Base-by-base conservation (phyloP, 2,113 vertebrate genomes). In the Pterocles gutturalis region DNA sequence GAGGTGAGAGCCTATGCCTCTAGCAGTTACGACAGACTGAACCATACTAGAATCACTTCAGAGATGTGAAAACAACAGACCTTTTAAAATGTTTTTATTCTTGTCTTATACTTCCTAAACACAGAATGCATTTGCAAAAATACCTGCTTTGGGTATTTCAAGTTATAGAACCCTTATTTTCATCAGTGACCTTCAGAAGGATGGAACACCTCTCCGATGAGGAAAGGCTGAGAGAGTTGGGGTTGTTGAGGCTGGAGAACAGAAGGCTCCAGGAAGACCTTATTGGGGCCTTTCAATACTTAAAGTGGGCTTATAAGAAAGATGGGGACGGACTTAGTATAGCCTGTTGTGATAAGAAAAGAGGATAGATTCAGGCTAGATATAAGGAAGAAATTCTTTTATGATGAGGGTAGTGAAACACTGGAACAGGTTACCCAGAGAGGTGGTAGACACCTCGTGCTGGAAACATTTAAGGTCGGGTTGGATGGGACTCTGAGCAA, bases 211-310 rank as follows among this genome's bases (percentile, higher is more conserved):
- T 58, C 13, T 87, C 16, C 7, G 1, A 7, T 1, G 2, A 36
- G 17, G 24, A 66, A 9, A 45, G 24, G 20, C 13, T 60, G 21
- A 70, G n/a, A 48, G 21, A 73, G 3, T 2, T n/a, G 28, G 17
- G 33, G 29, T 6, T 48, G 13, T 51, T 73, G 34, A 87, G 34
- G 11, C 25, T n/a, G 19, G 14, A 67, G 38, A 88, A 82, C 10
- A 31, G 8, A 57, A 58, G 14, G 26, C 8, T 3, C 25, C 2
- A 0, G 14, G 9, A 16, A 36, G 21, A 71, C 1, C 0, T 34
- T 41, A 48, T 5, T 33, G 6, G 4, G 3, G 24, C 5, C 26
- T 76, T 75, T 18, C 29, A 93, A 3, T 25, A 51, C 13, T 15
- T 53, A 29, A 22, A 34, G 48, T 3, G 3, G 4, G 7, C 24